Evolutionary conservation across 2,113 vertebrate species (phyloP).

Genomic region (Cathartes aura): DNA sequence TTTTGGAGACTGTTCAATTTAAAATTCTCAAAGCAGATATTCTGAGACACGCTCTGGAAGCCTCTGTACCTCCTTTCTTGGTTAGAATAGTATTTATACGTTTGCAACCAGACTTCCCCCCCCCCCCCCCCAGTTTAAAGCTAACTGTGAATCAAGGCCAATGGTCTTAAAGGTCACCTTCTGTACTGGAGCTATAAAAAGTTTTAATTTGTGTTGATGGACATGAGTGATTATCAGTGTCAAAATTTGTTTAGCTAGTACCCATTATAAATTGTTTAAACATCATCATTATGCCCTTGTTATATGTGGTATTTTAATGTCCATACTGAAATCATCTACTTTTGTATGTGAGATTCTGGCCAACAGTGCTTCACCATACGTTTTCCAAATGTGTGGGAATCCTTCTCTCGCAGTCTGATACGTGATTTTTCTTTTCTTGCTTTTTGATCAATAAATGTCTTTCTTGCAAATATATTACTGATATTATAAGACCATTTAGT

Average conservation of each 20-base stretch:
- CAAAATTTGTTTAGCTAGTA: slow-evolving; percentile 45
- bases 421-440: background rate
- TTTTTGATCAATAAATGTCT: background rate
- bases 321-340: background rate
- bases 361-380: background rate
- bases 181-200: slow-evolving; percentile 61
- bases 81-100: background rate
- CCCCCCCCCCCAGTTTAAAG: rapidly evolving
- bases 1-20: background rate
- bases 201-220: slow-evolving; percentile 54
- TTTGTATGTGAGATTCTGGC: background rate
- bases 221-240: slow-evolving; percentile 59
- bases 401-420: background rate
- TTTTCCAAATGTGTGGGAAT: background rate
- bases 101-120: background rate
- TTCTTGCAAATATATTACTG: background rate
- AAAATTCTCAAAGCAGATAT: background rate
- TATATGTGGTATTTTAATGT: background rate
- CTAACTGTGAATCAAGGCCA: slow-evolving; percentile 35
- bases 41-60: background rate
- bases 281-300: background rate
- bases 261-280: slow-evolving; percentile 16
- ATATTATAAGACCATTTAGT: background rate
- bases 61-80: background rate
- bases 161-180: slow-evolving; percentile 64